Percentiles rank a stretch among this genome's conserved stretches.
These are phyloP conservation scores for Phasianus colchicus DNA, from an alignment of 2,113 vertebrate genomes.

Conservation along the genomic window DNA sequence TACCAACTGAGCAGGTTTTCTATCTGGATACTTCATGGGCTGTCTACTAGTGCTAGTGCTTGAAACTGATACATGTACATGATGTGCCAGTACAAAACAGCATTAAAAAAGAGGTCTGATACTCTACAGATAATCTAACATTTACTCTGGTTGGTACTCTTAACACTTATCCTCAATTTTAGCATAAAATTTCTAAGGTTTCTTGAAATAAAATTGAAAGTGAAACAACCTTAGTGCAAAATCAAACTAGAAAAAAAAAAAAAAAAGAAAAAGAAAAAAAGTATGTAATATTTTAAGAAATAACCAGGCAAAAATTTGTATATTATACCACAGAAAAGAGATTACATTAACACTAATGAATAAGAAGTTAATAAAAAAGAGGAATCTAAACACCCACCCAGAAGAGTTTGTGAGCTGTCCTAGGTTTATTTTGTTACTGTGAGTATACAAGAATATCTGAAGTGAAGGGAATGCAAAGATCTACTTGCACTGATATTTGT, in stretches of 20 bases:
- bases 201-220: constrained; percentile 24
- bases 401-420: constrained; percentile 10
- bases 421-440: background rate
- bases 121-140: constrained; percentile 2
- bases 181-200: background rate
- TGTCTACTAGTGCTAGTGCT: background rate
- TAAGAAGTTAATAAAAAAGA: constrained; percentile 12
- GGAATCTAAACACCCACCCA: constrained; percentile 12
- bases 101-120: constrained; percentile 4
- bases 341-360: background rate
- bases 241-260: constrained; percentile 7
- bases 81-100: background rate
- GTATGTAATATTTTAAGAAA: constrained; percentile 1
- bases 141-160: background rate
- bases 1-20: background rate
- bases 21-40: background rate
- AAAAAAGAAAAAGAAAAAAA: background rate
- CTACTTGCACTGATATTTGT: background rate
- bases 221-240: background rate
- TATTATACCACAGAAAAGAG: background rate
- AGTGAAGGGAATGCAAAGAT: background rate
- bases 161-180: background rate
- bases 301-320: background rate
- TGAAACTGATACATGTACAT: background rate
- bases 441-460: background rate